These are phyloP conservation scores for Catostylus mosaicus DNA, from an alignment of 30 jellyfish, hydroid and myxozoan genomes.

Conservation along the genomic window DNA sequence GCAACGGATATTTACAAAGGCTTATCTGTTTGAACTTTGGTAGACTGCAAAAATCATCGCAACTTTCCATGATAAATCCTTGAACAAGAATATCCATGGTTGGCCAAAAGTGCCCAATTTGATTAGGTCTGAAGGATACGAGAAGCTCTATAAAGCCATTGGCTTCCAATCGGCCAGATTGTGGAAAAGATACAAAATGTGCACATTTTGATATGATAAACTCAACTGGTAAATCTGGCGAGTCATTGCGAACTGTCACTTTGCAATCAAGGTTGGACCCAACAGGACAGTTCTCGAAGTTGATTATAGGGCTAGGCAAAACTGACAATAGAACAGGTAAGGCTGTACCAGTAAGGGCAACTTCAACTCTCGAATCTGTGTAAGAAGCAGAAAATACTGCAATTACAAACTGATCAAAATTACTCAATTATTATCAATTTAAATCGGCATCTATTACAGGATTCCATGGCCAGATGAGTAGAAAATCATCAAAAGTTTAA, in stretches of 20 bases:
- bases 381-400: too few species aligned
- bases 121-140: conserved; percentile 84
- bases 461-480: too few species aligned
- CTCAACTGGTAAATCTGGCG: conserved; percentile 66
- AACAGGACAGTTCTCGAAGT: conserved; percentile 78
- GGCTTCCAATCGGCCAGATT: conserved; percentile 58
- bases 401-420: too few species aligned
- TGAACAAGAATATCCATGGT: conserved; percentile 57
- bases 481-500: too few species aligned
- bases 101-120: conserved; percentile 75
- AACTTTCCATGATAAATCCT: conserved; percentile 66
- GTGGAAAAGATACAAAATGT: conserved; percentile 83
- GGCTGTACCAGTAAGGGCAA: conserved; percentile 95
- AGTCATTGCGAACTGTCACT: conserved; percentile 67
- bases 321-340: conserved; percentile 83
- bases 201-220: conserved; percentile 73
- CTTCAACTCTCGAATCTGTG: conserved; percentile 79
- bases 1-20: conserved; percentile 54
- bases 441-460: too few species aligned
- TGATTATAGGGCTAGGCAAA: conserved; percentile 72
- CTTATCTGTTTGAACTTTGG: conserved; percentile 64
- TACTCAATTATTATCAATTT: too few species aligned
- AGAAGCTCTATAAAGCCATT: conserved; percentile 60
- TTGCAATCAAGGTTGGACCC: conserved; percentile 62
- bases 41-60: conserved; percentile 38